Evolutionary conservation across 2,888 invertebrate genomes (phyloP), one percentile per base, ranked within the genome.

Genomic region (Rhagium mordax): DNA sequence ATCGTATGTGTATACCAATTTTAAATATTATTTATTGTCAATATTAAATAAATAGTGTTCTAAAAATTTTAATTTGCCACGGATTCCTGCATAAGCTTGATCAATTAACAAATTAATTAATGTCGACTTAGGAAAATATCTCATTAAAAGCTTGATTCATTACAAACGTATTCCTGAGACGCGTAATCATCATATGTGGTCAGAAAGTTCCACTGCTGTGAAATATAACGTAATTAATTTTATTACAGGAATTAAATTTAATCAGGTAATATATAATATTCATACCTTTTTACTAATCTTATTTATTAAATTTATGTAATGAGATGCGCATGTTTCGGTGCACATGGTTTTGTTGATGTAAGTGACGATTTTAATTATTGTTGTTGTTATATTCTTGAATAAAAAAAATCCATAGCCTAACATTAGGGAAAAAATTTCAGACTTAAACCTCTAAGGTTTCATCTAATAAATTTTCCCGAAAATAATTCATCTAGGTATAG

Each of bases 211-310:
- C 15, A 27, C 0, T 27, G n/a, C 55, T 55, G n/a, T 24, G n/a
- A 55, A 20, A 24, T 49, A 64, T 64, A 41, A 24, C 41, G 41
- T 61, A 61, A 61, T 47, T n/a, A 47, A 15, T n/a, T 47, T 61
- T 47, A 47, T 41, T 61, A 61, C 16, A 20, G 47, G 41, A 61
- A 41, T 61, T n/a, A 47, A 27, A 21, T 61, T 18, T 61, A 47
- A 41, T 41, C 41, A 41, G 41, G 10, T 41, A 41, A 41, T n/a
- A 41, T 3, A 41, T 41, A 41, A 41, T 5, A 41, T 59, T 16
- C 16, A 59, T 59, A 59, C 15, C 7, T 8, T 13, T 51, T 51
- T 51, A 51, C 10, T 51, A 51, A 51, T 51, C 18, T 1, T 10
- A 51, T 1, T 2, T 20, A 51, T 51, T 20, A 10, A 20, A 51